Base-by-base conservation (phyloP, 2,113 vertebrate genomes). In the Thinocorus orbignyianus region DNA sequence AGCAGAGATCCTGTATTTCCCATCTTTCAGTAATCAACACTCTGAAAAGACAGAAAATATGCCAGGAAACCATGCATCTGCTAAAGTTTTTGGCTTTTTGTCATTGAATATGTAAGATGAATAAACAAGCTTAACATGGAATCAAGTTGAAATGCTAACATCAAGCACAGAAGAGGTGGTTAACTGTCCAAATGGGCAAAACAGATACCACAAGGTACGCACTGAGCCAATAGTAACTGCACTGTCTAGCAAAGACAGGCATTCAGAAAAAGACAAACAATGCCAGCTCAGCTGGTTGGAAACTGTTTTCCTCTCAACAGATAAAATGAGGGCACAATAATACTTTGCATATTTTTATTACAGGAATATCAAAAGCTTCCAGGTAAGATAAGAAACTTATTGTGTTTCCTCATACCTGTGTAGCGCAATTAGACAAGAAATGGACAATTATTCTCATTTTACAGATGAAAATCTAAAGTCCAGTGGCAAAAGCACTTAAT, bases 51-150 rank as follows among this genome's bases (percentile, higher is more conserved):
- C 13, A 44, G 24, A 73, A 95, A 93, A 88, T n/a, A 42, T 8
- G 74, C 10, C 44, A 86, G 60, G 35, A 93, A 73, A 66, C 13
- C 20, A 25, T 91, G 57, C 80, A 81, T 68, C 52, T 93, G 60
- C 60, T 83, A 9, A 78, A 78, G 39, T 71, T 92, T 93, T 91
- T 74, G 77, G 51, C 76, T 86, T 93, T 93, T 91, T 74, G 54
- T 68, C 61, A 78, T 60, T 37, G 18, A 69, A 60, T 86, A 55
- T 68, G 31, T 41, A 82, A 90, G 37, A 83, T 81, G 74, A 93
- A 88, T 83, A 96, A 96, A 94, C 20, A 92, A 17, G 60, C 72
- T 96, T 88, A 93, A 64, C 33, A 44, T 19, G 26, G 30, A 92
- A 90, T 68, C 60, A 84, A 73, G 55, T 51, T 83, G 51, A 93